Base-by-base conservation (phyloP, 2,888 invertebrate species). In the Cosmopolites sordidus region DNA sequence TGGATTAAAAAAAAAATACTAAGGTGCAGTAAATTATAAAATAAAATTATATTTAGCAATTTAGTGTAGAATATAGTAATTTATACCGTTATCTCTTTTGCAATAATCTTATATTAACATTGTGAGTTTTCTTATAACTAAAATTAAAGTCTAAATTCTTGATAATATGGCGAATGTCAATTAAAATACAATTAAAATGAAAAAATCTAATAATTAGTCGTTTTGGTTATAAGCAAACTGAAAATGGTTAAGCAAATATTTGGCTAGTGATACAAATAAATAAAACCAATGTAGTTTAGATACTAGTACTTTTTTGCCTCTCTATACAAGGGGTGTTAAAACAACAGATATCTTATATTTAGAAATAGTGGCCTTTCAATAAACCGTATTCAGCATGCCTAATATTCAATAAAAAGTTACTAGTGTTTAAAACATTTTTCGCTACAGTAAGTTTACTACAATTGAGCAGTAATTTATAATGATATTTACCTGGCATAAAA, bases 211-310 rank as follows among this genome's bases (percentile, higher is more conserved):
- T n/a, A n/a, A n/a, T n/a, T n/a, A n/a, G n/a, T n/a, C n/a, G 8
- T 22, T 3, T 5, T 22, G 22, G 22, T 8, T 22, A 22, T 5
- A 8, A 8, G 22, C 8, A 22, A 22, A 8, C 22, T 22, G 22
- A 8, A 3, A 8, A 22, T 22, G 22, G 3, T 22, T 5, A 5
- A 3, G 33, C 33, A 33, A 33, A 33, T 33, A 33, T 69, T 68
- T 61, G 70, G 69, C 69, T 70, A 71, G 70, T 71, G 69, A 71
- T 66, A 64, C 63, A 63, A 63, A 64, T 48, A 64, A 62, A 68
- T 66, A 66, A 64, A 60, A 49, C 46, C 48, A 33, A 43, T 17
- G 56, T 56, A 54, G 53, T 53, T 54, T 54, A 57, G 57, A 57
- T 54, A 54, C 48, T 55, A 58, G 55, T 64, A 65, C 65, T 66